Evolutionary conservation across 2,888 invertebrate genomes (phyloP), one percentile per base, ranked within the genome.

Genomic region (Euphydryas editha): DNA sequence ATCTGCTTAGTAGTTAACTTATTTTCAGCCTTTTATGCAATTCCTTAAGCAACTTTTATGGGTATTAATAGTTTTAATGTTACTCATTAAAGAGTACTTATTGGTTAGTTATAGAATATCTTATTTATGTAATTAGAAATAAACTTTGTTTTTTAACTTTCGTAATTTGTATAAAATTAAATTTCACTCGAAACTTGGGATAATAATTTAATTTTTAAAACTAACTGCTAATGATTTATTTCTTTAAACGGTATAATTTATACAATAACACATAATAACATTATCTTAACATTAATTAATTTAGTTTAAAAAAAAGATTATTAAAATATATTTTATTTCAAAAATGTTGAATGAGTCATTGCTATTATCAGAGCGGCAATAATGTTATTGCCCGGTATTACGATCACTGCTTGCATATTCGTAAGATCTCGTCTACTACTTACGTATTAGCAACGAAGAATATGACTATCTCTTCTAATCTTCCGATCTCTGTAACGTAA

Each of bases 301-400:
- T 21, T 51, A n/a, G 2, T 30, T 30, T 51, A n/a, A 24, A 51
- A 51, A n/a, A 51, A n/a, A 24, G 0, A n/a, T 51, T n/a, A 7
- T 8, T 0, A 24, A 15, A n/a, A 8, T 15, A 18, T 30, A 51
- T 8, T 24, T 10, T 17, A 30, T 59, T 61, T 51, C 58, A 39
- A 55, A 54, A 54, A 39, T 36, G 18, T 59, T 59, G 30, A 30
- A 20, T 58, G 49, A 58, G n/a, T n/a, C 71, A 78, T 74, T 76
- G 73, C 73, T 77, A 20, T 71, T 73, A 81, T 76, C 78, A 80
- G 80, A 81, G 80, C 80, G 78, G 77, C 75, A 80, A 81, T 69
- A 68, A 68, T 68, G 36, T 51, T 51, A 62, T 62, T 69, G 56
- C 15, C 44, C 24, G 18, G 36, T 18, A 59, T 67, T 62, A 54